These are phyloP conservation scores for Ibidorhyncha struthersii DNA, from an alignment of 2,113 vertebrate genomes.

Conservation along the genomic window DNA sequence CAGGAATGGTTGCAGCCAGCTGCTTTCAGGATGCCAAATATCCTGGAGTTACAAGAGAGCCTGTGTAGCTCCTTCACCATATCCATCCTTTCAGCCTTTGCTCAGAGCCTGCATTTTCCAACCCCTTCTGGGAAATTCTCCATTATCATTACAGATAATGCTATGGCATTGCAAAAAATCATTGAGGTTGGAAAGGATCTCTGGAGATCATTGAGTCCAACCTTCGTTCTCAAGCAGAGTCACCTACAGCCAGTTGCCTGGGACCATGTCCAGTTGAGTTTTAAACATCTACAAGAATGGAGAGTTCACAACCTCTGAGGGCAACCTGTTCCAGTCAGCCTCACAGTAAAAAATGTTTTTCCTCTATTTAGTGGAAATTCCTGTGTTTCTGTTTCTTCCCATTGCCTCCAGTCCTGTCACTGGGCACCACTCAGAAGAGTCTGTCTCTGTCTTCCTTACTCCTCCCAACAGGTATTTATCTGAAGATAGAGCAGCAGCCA, in stretches of 20 bases:
- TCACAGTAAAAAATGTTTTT: not conserved
- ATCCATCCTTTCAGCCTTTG: not conserved
- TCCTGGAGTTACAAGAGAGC: not conserved
- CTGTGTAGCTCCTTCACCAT: not conserved
- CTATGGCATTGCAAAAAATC: not conserved
- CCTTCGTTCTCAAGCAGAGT: not conserved
- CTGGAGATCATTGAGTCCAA: not conserved
- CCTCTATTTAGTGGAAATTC: not conserved
- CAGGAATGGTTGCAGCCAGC: not conserved
- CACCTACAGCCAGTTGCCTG: not conserved
- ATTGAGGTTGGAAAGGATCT: not conserved
- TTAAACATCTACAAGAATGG: not conserved
- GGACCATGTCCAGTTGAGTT: accelerated
- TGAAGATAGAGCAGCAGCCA: not conserved
- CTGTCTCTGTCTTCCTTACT: not conserved
- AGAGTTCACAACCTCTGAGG: not conserved
- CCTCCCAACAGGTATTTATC: not conserved
- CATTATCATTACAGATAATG: not conserved
- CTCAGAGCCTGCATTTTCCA: not conserved
- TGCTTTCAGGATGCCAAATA: not conserved
- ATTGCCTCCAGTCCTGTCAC: not conserved
- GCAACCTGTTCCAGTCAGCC: not conserved
- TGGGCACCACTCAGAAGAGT: not conserved
- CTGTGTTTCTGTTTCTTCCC: not conserved
- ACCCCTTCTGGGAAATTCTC: not conserved